Evolutionary conservation across 2,797 vertebrate species (phyloP), one percentile per base, ranked within the genome.

Genomic region (Pampus argenteus): DNA sequence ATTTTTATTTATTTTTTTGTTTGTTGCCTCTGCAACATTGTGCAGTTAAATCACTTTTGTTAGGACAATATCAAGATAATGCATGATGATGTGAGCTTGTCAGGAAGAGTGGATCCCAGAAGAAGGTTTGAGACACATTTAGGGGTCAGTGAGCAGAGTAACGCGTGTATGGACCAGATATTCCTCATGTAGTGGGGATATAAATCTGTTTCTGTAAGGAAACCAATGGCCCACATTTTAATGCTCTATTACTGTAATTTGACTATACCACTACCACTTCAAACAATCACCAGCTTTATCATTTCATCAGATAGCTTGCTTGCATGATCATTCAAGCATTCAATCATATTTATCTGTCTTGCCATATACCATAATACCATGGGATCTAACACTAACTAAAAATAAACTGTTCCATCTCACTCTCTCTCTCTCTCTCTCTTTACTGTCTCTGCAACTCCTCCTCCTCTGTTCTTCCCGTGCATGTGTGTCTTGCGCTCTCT

Each of bases 301-400:
- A 47, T 71, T 54, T 11, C 9, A 36, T 44, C 38, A 26, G 8
- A 47, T 40, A 18, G 8, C 17, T 40, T 36, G 3, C 20, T 52
- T 49, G 54, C 66, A 83, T 68, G n/a, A 72, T 73, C 57, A 70
- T 48, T 38, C 25, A 65, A 65, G 60, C 42, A 62, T 64, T 78
- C 28, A 62, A 44, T 74, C 66, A 62, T 71, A 67, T 59, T 67
- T 45, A 75, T 72, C 54, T 67, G 28, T 22, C 38, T 73, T 57
- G 22, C 52, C 50, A 49, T 52, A 47, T 29, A 17, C 18, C 45
- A 58, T 34, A 45, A 28, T 55, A 62, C 49, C 3, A 26, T 26
- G 48, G 31, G 47, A 72, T 54, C 49, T 28, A 34, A n/a, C 49
- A 48, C 13, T 42, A 76, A 79, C 71, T 72, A 58, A 76, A 72